A percentile compares a stretch with the other conserved stretches of the same genome.
These are phyloP conservation scores for Leucozona laternaria DNA, from an alignment of 2,888 invertebrate genomes.

Conservation along the genomic window DNA sequence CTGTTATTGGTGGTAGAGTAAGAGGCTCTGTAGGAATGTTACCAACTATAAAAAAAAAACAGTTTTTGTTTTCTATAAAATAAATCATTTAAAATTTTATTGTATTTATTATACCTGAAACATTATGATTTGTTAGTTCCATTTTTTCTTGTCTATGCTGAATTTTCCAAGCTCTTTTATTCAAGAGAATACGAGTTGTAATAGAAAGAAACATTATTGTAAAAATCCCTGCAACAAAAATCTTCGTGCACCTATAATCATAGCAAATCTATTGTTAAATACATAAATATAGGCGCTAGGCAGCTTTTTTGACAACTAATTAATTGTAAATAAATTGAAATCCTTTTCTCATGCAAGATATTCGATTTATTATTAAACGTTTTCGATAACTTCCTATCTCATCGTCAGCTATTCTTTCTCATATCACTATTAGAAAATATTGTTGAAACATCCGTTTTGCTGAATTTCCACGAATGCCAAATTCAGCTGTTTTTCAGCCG, in stretches of 20 bases:
- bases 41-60: background rate
- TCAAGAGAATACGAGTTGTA: conserved; percentile 3
- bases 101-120: background rate
- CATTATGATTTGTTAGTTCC: background rate
- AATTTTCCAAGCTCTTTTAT: conserved; percentile 19
- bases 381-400: no score
- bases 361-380: no score
- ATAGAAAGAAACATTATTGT: conserved; percentile 35
- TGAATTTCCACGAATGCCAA: no score
- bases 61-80: background rate
- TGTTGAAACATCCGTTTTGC: no score
- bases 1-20: background rate
- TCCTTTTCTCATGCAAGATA: no score
- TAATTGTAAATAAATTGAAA: no score
- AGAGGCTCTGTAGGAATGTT: background rate
- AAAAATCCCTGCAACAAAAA: conserved; percentile 4
- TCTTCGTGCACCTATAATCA: conserved; percentile 4
- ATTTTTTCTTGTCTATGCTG: background rate
- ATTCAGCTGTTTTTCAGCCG: no score
- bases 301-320: no score
- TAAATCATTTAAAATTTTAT: background rate
- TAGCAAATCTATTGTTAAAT: background rate
- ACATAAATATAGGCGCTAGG: no score
- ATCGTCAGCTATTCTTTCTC: no score
- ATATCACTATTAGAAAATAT: no score